These are phyloP conservation scores for Scalopus aquaticus DNA, from an alignment of 2,113 vertebrate species.

Conservation along the genomic window DNA sequence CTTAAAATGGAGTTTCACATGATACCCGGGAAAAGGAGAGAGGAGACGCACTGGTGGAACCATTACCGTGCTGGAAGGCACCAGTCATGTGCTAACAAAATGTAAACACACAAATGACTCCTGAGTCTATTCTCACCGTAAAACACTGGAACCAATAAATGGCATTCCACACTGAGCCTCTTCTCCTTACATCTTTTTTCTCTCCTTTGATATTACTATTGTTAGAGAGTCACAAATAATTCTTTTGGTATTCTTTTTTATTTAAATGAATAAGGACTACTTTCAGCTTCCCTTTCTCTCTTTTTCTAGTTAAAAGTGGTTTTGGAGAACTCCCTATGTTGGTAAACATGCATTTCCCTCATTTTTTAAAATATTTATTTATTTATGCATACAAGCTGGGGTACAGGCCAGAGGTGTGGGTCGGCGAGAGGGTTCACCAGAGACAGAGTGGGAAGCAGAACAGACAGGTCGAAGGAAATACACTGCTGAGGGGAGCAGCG, in stretches of 20 bases:
- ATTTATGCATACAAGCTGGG: too few relatives aligned
- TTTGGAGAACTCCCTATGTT: neutral
- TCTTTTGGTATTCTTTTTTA: neutral
- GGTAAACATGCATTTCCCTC: neutral
- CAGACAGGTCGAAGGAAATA: too few relatives aligned
- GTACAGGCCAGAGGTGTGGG: too few relatives aligned
- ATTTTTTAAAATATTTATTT: too few relatives aligned
- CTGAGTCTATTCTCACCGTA: neutral
- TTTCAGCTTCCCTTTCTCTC: neutral
- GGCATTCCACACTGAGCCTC: neutral
- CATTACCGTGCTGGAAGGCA: neutral
- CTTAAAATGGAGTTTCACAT: neutral
- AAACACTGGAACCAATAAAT: neutral
- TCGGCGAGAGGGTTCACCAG: too few relatives aligned
- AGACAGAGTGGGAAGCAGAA: too few relatives aligned
- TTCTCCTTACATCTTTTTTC: neutral
- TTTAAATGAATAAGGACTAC: neutral
- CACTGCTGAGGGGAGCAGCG: too few relatives aligned
- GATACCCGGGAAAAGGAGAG: neutral
- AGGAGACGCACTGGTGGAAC: too few relatives aligned
- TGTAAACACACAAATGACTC: neutral
- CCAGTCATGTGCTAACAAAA: neutral
- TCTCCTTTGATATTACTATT: neutral
- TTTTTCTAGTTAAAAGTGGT: neutral
- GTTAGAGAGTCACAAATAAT: neutral